Evolutionary conservation across 2,888 invertebrate genomes (phyloP).

Genomic region (Lithophane socia): DNA sequence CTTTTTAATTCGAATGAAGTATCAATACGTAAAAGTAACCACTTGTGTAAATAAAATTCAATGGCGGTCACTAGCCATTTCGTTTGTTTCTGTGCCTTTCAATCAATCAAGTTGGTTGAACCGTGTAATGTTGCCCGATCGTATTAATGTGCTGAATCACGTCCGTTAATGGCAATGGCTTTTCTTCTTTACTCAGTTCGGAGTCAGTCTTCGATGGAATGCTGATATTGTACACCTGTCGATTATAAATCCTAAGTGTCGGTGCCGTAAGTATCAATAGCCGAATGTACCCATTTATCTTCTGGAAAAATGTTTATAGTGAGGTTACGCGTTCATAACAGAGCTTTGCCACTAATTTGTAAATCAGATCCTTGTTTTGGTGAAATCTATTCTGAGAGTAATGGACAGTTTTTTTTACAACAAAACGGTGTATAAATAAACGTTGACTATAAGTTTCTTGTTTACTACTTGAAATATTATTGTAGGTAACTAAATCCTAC

Average conservation of each 20-base stretch:
- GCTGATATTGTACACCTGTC: constrained; percentile 51
- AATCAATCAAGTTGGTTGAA: background rate
- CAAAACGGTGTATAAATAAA: constrained; percentile 7
- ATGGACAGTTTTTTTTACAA: background rate
- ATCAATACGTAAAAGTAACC: background rate
- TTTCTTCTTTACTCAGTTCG: constrained; percentile 33
- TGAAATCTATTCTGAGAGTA: constrained; percentile 23
- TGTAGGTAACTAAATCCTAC: background rate
- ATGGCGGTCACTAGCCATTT: background rate
- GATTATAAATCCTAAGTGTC: constrained; percentile 44
- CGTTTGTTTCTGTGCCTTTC: constrained; percentile 1
- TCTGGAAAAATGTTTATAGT: constrained; percentile 44
- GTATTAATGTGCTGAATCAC: background rate
- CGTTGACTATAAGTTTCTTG: background rate
- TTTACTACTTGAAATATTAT: background rate
- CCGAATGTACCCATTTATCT: constrained; percentile 47
- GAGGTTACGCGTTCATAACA: constrained; percentile 37
- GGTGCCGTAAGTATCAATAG: constrained; percentile 52
- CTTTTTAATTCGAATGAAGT: constrained; percentile 3
- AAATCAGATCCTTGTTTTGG: constrained; percentile 44
- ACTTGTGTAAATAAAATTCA: constrained; percentile 11
- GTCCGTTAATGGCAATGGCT: constrained; percentile 7
- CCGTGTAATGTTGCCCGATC: background rate
- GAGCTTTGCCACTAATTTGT: constrained; percentile 33
- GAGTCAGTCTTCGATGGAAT: constrained; percentile 44